A percentile compares a stretch with the other conserved stretches of the same genome.
phyloP scores from a whole-genome alignment of 2,113 vertebrate species.

The Cyanoliseus patagonus region DNA sequence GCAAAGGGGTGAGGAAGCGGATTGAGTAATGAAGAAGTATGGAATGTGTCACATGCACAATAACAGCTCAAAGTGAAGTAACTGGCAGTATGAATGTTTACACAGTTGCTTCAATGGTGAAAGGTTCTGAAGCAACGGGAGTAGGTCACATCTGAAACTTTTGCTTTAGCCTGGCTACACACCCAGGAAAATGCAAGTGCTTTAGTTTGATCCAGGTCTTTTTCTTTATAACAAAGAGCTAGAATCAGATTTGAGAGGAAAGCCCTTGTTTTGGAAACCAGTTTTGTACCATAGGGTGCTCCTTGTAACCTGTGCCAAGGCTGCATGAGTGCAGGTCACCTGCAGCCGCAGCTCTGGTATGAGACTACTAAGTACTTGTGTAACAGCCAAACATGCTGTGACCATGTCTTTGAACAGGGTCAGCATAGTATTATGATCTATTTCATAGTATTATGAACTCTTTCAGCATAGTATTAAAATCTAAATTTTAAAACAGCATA shows the following conservation, averaged over 20 bases:
- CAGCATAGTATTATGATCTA: background rate
- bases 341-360: background rate
- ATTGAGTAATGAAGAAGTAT: background rate
- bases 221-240: background rate
- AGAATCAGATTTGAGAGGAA: background rate
- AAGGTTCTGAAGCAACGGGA: background rate
- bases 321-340: background rate
- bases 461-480: background rate
- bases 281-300: background rate
- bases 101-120: background rate
- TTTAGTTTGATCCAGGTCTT: background rate
- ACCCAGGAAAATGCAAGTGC: background rate
- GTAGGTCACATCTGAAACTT: background rate
- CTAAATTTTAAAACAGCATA: constrained; percentile 18
- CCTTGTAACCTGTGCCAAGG: background rate
- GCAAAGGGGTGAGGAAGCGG: fast-evolving
- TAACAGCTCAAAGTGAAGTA: background rate
- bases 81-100: background rate
- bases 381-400: constrained; percentile 1
- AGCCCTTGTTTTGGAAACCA: background rate
- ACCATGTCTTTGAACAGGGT: background rate
- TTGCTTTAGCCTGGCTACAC: background rate
- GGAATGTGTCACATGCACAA: background rate
- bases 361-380: background rate
- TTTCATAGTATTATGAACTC: background rate